Percentiles rank a stretch among this genome's conserved stretches.
These are phyloP conservation scores for Bradysia coprophila DNA, from an alignment of 1,140 invertebrate species.

Conservation along the genomic window DNA sequence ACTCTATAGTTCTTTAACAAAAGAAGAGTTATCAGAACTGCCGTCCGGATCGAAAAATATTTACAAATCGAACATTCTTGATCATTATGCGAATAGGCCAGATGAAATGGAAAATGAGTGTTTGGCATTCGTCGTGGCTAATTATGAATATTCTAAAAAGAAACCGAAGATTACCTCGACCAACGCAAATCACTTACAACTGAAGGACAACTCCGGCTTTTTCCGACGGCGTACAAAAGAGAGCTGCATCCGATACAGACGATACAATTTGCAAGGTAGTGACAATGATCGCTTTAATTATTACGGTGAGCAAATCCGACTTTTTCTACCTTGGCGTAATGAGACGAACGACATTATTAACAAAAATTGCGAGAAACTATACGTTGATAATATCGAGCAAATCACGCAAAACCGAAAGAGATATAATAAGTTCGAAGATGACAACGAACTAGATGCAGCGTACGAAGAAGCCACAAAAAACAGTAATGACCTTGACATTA, in stretches of 20 bases:
- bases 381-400: not conserved
- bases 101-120: not conserved
- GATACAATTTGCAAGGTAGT: not conserved
- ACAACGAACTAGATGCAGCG: not conserved
- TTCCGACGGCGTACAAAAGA: not conserved
- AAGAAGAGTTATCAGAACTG: not conserved
- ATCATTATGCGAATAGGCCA: not conserved
- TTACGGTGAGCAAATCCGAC: not conserved
- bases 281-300: not conserved
- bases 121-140: not conserved
- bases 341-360: not conserved
- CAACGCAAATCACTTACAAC: not conserved
- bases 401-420: not conserved
- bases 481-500: no score
- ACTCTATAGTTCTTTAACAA: no score
- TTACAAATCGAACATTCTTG: not conserved
- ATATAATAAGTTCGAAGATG: not conserved
- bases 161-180: no score
- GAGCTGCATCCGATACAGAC: not conserved
- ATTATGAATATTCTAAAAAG: not conserved
- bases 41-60: not conserved
- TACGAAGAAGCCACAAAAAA: not conserved
- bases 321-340: not conserved
- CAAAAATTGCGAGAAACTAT: not conserved
- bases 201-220: not conserved